These are phyloP conservation scores for Leguminivora glycinivorella DNA, from an alignment of 1,140 invertebrate species.

Conservation along the genomic window DNA sequence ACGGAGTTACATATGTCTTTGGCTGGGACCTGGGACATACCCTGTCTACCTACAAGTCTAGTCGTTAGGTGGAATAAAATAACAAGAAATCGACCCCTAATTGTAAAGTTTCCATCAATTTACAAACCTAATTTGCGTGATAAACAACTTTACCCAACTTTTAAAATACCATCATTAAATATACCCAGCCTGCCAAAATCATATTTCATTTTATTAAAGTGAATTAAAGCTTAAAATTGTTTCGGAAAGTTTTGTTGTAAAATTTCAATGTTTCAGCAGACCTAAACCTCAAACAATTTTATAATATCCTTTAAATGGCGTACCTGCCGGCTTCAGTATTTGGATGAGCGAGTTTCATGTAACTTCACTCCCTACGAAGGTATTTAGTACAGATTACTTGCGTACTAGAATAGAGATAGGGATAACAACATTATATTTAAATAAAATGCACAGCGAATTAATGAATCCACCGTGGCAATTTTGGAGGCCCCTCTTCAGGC, in stretches of 20 bases:
- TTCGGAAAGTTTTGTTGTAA: constrained; percentile 17
- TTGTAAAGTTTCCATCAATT: not conserved
- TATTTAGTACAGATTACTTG: not conserved
- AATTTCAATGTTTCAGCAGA: constrained; percentile 19
- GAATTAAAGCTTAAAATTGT: not conserved
- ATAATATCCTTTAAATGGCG: constrained; percentile 26
- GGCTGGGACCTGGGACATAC: too few species aligned
- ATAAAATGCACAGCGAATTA: too few species aligned
- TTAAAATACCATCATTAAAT: constrained; percentile 3
- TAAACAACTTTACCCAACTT: not conserved
- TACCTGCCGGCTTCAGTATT: constrained; percentile 11
- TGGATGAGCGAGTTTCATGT: constrained; percentile 1
- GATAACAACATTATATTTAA: too few species aligned
- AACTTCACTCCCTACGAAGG: constrained; percentile 7
- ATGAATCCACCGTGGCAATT: too few species aligned
- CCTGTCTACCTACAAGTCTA: too few species aligned
- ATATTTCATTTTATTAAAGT: constrained; percentile 17
- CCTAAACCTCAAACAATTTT: constrained; percentile 24
- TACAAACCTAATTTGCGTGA: not conserved
- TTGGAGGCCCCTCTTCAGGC: too few species aligned
- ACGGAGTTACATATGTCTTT: too few species aligned
- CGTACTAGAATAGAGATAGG: not conserved
- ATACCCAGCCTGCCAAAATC: not conserved
- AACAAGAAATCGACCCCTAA: not conserved
- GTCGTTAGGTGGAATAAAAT: too few species aligned